Percentiles rank a stretch among this genome's conserved stretches.
Conservation (phyloP, 2,797 vertebrate genomes). For the Lates japonicus region DNA sequence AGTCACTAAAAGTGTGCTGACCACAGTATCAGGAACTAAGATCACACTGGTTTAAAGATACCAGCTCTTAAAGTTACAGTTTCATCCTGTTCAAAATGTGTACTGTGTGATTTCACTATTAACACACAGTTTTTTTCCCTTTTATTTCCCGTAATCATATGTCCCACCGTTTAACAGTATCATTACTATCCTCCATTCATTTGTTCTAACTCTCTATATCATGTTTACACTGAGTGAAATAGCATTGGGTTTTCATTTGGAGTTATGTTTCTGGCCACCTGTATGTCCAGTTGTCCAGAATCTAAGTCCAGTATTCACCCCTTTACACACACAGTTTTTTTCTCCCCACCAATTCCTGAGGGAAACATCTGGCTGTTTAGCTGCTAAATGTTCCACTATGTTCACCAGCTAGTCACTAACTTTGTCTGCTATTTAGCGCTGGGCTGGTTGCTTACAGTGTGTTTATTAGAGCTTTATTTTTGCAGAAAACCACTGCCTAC, state of each 20-base stretch:
- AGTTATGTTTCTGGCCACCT: background rate
- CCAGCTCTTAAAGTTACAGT: constrained; percentile 73
- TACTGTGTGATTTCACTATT: background rate
- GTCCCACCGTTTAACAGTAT: background rate
- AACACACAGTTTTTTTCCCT: too few relatives aligned
- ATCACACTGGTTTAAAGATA: constrained; percentile 19
- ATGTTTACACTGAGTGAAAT: background rate
- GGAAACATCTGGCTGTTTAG: too few relatives aligned
- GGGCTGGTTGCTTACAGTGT: too few relatives aligned
- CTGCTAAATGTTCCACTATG: background rate
- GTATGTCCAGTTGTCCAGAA: background rate
- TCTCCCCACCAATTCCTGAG: too few relatives aligned
- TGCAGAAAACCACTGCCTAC: too few relatives aligned
- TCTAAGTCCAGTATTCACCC: too few relatives aligned
- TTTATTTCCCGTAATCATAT: background rate
- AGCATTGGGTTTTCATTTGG: background rate
- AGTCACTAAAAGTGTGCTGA: constrained; percentile 41
- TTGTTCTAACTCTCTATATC: background rate
- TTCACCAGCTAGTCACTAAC: background rate
- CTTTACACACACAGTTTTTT: too few relatives aligned
- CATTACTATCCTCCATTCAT: background rate
- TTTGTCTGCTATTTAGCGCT: background rate
- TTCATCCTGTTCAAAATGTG: constrained; percentile 4
- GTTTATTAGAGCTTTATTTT: too few relatives aligned
- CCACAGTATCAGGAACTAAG: constrained; percentile 77